Evolutionary conservation across 2,113 vertebrate species (phyloP).

Genomic region (Atractosteus spatula): DNA sequence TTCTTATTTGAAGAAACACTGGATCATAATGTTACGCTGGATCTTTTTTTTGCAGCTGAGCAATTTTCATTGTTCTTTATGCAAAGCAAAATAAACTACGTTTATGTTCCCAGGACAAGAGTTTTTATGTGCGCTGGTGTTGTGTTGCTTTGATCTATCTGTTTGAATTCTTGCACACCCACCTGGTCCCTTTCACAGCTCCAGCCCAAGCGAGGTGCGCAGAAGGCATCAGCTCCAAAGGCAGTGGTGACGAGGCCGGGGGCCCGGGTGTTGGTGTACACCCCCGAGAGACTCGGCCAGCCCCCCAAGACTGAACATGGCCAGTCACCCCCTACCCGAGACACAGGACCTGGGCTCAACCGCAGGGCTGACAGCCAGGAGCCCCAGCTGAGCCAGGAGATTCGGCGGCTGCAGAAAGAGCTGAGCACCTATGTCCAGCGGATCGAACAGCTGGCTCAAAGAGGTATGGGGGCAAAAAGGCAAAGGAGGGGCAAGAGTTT

Average conservation of each 20-base stretch:
- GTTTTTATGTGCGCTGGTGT: no score
- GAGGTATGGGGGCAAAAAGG: constrained; percentile 58
- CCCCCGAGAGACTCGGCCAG: constrained; percentile 35
- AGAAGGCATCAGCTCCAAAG: constrained; percentile 41
- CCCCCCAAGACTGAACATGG: constrained; percentile 14
- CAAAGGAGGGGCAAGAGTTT: no score
- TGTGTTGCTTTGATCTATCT: no score
- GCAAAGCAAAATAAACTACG: no score
- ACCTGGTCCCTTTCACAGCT: neutral
- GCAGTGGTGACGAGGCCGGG: constrained; percentile 41
- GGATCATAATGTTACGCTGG: no score
- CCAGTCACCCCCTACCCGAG: constrained; percentile 57
- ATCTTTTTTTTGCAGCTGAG: no score
- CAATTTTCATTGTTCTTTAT: no score
- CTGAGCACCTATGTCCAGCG: constrained; percentile 77
- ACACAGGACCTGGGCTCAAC: constrained; percentile 41
- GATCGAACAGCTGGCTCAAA: constrained; percentile 76
- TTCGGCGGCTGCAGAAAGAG: constrained; percentile 71
- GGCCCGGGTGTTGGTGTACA: constrained; percentile 47
- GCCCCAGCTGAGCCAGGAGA: constrained; percentile 56
- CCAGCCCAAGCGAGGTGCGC: neutral
- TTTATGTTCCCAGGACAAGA: no score
- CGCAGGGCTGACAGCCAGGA: constrained; percentile 29
- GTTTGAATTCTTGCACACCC: neutral
- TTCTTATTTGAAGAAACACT: no score